phyloP scores from a whole-genome alignment of 2,113 vertebrate species.

The Aegithalos caudatus region DNA sequence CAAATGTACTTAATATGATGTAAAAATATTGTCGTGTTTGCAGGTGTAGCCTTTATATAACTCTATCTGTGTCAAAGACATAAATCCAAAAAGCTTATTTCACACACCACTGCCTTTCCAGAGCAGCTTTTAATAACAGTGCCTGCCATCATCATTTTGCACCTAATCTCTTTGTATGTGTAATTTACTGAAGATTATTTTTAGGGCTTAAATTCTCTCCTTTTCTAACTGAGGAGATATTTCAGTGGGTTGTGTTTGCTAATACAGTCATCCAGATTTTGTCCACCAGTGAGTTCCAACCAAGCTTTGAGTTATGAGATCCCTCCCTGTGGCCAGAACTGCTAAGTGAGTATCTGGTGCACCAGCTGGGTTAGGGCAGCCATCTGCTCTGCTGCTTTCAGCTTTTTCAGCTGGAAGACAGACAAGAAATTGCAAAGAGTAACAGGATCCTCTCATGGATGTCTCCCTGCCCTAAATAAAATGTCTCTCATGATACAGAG shows the following conservation, averaged over 20 bases:
- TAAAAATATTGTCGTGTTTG: not conserved
- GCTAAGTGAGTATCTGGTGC: conserved; percentile 26
- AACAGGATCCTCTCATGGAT: not conserved
- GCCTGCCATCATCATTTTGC: not conserved
- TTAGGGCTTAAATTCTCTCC: not conserved
- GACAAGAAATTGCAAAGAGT: not conserved
- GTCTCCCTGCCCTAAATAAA: not conserved
- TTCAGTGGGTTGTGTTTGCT: not conserved
- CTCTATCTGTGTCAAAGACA: not conserved
- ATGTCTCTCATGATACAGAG: not conserved
- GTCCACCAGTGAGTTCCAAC: not conserved
- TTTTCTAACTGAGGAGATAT: not conserved
- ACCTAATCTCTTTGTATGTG: not conserved
- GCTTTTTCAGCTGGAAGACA: conserved; percentile 36
- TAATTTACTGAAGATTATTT: not conserved
- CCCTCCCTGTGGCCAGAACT: conserved; percentile 36
- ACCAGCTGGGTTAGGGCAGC: conserved; percentile 33
- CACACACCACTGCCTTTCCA: not conserved
- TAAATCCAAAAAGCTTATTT: not conserved
- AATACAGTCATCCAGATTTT: not conserved
- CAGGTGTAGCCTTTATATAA: not conserved
- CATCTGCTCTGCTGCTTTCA: conserved; percentile 37
- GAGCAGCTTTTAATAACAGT: not conserved
- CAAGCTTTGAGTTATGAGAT: not conserved
- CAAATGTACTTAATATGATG: not conserved